Evolutionary conservation across 2,888 invertebrate species (phyloP).

Genomic region (Lasioglossum villosulum): DNA sequence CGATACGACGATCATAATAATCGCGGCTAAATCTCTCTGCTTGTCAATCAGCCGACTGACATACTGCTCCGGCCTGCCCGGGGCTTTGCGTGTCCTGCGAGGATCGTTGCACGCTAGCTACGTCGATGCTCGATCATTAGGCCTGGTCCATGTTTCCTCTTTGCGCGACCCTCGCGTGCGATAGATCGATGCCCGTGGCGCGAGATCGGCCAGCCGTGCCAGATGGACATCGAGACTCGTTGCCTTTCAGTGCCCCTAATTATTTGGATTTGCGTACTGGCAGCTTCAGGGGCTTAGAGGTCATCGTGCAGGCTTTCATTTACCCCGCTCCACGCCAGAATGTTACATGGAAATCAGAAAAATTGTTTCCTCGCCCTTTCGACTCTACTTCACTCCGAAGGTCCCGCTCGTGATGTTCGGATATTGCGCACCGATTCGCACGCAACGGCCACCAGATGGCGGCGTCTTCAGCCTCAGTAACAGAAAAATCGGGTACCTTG

Average conservation of each 20-base stretch:
- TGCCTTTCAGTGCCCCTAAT: conserved; percentile 56
- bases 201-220: conserved; percentile 52
- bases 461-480: too few relatives aligned
- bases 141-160: conserved; percentile 56
- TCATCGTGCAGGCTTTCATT: conserved; percentile 54
- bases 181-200: conserved; percentile 52
- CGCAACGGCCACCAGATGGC: too few relatives aligned
- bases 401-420: too few relatives aligned
- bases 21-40: conserved; percentile 76
- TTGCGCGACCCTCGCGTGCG: conserved; percentile 52
- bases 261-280: conserved; percentile 56
- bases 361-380: neutral
- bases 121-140: conserved; percentile 73
- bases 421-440: too few relatives aligned
- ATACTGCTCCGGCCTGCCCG: conserved; percentile 66
- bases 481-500: too few relatives aligned
- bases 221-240: conserved; percentile 61
- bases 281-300: conserved; percentile 35
- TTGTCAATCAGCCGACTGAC: conserved; percentile 77
- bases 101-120: conserved; percentile 67
- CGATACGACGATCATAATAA: conserved; percentile 80
- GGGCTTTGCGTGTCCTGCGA: conserved; percentile 73
- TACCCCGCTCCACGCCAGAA: neutral
- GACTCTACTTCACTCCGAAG: neutral
- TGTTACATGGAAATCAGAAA: conserved; percentile 22